Base-by-base conservation (phyloP, 2,888 invertebrate genomes). In the Electrophaes corylata region DNA sequence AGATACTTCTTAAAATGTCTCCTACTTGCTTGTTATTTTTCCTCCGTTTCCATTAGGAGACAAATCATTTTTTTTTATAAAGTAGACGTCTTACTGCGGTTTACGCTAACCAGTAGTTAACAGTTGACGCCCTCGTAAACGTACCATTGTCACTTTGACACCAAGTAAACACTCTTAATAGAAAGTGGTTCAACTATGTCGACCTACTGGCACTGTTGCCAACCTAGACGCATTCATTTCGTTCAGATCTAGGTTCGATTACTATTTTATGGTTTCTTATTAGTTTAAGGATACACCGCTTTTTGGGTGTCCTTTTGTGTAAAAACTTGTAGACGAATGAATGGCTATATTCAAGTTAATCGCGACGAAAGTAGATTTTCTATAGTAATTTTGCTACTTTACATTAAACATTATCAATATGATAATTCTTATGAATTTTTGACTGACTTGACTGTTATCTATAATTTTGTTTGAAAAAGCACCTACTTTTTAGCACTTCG, bases 141-240 rank as follows among this genome's bases (percentile, higher is more conserved):
- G 51, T 69, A 64, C 66, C 61, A 62, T 69, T 73, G 67, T 75
- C 52, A 66, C 57, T 55, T 62, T 63, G 71, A 68, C 70, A 69
- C 59, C 60, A 56, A 65, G 69, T 73, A 73, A 71, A 69, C 70
- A 75, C 68, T 75, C 62, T 41, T 65, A 40, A 69, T 71, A 74
- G 75, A 76, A 76, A 75, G 74, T 70, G 60, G 56, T 67, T 66
- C 60, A 65, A 69, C 66, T 72, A 70, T 67, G 61, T 53, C 53
- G 14, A 71, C 67, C 69, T 69, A 68, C 62, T 66, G 59, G 58
- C 55, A 52, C 57, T 59, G 50, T 57, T 57, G 47, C 52, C 44
- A 53, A 48, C 43, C 26, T 41, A 31, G 26, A 40, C 8, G 44
- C 16, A 37, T 33, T 46, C 20, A 40, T n/a, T 19, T 40, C 37